These are phyloP conservation scores for Emmelina monodactyla DNA, from an alignment of 2,888 invertebrate genomes.

Conservation along the genomic window DNA sequence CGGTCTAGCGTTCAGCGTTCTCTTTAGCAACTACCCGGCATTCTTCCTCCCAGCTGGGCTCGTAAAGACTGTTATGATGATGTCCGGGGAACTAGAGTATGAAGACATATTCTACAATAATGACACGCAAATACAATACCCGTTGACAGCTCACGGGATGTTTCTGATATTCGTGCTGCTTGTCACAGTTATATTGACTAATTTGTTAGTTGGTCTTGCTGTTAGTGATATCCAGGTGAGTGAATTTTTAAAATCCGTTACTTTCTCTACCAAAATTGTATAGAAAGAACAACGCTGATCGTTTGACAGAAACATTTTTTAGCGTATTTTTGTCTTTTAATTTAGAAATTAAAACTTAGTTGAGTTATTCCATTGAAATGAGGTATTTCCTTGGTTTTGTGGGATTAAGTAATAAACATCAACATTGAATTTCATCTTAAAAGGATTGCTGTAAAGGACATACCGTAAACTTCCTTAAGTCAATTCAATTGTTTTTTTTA, in stretches of 20 bases:
- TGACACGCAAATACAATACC: constrained; percentile 65
- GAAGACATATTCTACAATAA: constrained; percentile 82
- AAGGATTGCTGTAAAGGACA: no score
- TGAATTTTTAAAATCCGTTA: neutral
- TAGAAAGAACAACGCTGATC: no score
- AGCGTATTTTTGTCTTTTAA: no score
- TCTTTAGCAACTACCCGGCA: constrained; percentile 79
- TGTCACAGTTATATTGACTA: constrained; percentile 83
- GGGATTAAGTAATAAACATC: no score
- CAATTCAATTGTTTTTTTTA: no score
- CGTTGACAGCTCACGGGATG: constrained; percentile 77
- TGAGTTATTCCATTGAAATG: no score
- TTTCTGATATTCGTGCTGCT: constrained; percentile 79
- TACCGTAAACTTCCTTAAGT: no score
- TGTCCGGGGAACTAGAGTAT: constrained; percentile 87
- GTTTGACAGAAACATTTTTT: no score
- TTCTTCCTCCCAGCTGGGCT: constrained; percentile 73
- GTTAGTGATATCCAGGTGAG: constrained; percentile 81
- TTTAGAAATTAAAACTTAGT: no score
- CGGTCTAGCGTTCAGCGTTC: constrained; percentile 80
- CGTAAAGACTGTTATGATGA: constrained; percentile 85
- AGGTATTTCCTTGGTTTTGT: no score
- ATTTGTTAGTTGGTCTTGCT: constrained; percentile 83
- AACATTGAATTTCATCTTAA: no score
- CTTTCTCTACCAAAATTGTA: neutral